Evolutionary conservation across 2,797 vertebrate genomes (phyloP).

Genomic region (Buceros bicornis): DNA sequence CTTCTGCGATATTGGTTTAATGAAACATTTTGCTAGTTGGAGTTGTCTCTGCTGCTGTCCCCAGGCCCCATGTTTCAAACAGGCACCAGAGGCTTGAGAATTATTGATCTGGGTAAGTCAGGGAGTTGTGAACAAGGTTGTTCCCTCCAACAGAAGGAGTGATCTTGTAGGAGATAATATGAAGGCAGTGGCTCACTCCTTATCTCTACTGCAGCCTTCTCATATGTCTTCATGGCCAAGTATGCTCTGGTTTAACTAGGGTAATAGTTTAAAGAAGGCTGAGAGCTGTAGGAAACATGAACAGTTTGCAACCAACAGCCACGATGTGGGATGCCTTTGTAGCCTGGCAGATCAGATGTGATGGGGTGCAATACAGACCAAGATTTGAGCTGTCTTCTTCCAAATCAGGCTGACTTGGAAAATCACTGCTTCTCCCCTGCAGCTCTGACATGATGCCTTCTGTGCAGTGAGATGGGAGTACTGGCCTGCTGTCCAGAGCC

Average conservation of each 20-base stretch:
- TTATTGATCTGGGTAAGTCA: neutral
- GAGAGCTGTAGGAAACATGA: neutral
- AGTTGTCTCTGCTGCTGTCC: neutral
- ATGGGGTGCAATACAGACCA: neutral
- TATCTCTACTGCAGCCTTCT: neutral
- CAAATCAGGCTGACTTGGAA: neutral
- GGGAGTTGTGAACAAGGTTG: neutral
- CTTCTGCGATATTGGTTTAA: fast-evolving
- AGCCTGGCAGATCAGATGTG: neutral
- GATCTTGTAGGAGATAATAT: neutral
- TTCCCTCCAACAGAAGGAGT: neutral
- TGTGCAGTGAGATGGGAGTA: neutral
- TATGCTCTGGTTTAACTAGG: neutral
- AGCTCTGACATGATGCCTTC: neutral
- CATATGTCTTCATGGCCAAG: neutral
- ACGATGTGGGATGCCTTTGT: neutral
- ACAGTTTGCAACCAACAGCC: neutral
- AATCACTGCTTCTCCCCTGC: neutral
- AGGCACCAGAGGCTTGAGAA: neutral
- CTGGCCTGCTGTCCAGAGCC: neutral
- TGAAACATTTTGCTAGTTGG: neutral
- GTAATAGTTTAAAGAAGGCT: neutral
- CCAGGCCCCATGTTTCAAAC: neutral
- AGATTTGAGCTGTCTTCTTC: neutral
- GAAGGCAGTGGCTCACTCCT: neutral